A percentile compares a stretch with the other conserved stretches of the same genome.
phyloP scores from a whole-genome alignment of 2,113 vertebrate species.

The Malurus alboscapulatus region DNA sequence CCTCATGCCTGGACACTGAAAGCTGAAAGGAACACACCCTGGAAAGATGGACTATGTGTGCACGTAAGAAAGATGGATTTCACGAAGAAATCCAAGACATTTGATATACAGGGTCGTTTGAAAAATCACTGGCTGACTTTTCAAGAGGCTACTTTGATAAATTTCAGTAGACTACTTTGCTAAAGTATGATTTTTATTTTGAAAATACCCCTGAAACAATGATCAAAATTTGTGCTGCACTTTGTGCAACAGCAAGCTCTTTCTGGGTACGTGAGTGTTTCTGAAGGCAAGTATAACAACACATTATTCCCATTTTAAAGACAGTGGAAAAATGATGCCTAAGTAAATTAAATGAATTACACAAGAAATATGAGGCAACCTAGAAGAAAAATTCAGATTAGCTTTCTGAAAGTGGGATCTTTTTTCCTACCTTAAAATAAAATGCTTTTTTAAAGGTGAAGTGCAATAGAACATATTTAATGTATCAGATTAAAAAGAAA shows the following conservation, averaged over 20 bases:
- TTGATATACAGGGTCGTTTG: neutral
- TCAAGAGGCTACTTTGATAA: neutral
- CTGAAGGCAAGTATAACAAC: neutral
- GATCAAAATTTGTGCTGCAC: neutral
- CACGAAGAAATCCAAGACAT: neutral
- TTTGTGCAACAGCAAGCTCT: neutral
- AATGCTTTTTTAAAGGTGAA: neutral
- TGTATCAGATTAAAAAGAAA: neutral
- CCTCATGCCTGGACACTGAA: neutral
- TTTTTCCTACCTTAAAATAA: neutral
- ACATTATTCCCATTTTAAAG: neutral
- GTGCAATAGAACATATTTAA: neutral
- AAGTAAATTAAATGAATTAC: neutral
- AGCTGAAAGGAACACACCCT: neutral
- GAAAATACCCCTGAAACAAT: neutral
- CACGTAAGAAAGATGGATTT: neutral
- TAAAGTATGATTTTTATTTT: neutral
- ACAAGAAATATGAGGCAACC: neutral
- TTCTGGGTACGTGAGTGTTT: neutral
- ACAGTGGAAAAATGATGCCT: neutral
- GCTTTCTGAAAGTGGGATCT: neutral
- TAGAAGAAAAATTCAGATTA: neutral
- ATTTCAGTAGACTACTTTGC: neutral
- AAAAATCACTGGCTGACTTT: neutral
- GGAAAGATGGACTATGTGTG: neutral